Evolutionary conservation across 2,113 vertebrate genomes (phyloP).

Genomic region (Leptocoma aspasia): DNA sequence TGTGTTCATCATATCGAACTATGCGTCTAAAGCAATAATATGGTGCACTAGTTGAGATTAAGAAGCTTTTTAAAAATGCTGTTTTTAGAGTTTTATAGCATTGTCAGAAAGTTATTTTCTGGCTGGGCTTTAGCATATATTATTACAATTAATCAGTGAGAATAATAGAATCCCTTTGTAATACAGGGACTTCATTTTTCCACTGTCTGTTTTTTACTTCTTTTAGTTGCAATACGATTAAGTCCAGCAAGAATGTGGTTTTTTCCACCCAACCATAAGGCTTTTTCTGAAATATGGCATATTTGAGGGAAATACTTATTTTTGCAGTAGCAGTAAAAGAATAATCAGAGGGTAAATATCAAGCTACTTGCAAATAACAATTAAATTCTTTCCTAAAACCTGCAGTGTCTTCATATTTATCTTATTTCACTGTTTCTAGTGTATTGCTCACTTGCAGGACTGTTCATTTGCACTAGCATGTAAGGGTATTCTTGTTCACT

Average conservation of each 20-base stretch:
- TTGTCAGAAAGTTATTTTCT: neutral
- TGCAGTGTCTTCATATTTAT: neutral
- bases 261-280: neutral
- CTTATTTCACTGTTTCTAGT: slow-evolving; percentile 5
- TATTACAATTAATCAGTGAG: neutral
- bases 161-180: neutral
- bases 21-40: neutral
- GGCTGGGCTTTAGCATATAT: neutral
- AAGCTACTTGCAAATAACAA: neutral
- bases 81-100: neutral
- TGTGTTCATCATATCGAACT: neutral
- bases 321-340: neutral
- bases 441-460: neutral
- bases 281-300: neutral
- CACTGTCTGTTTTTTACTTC: neutral
- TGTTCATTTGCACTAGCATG: slow-evolving; percentile 14
- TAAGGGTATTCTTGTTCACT: slow-evolving; percentile 29
- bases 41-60: neutral
- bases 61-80: neutral
- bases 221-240: neutral
- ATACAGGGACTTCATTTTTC: neutral
- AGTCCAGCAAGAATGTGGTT: neutral
- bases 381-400: neutral
- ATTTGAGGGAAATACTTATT: neutral
- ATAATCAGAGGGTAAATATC: neutral